Base-by-base conservation (phyloP, 2,888 invertebrate genomes). In the Tetragnatha montana region DNA sequence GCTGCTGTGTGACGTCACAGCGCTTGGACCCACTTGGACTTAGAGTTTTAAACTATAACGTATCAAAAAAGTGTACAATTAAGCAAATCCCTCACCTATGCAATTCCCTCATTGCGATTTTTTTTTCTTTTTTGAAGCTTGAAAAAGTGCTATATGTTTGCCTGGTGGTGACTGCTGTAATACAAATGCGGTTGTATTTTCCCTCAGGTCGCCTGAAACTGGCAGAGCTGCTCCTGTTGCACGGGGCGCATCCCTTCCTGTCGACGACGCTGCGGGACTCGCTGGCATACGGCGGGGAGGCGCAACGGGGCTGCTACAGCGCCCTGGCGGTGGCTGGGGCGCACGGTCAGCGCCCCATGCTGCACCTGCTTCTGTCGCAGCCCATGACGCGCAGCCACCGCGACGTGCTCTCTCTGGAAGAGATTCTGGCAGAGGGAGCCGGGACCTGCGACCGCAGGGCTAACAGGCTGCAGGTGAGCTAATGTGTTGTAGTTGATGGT, bases 301-400 rank as follows among this genome's bases (percentile, higher is more conserved):
- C 97, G 0, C 97, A 97, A 93, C 95, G 97, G 88, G 97, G 97
- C 1, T 97, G 97, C 93, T 97, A 96, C 93, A 96, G 97, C 93
- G 96, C 98, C 68, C 96, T 98, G 92, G 97, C 97, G 0, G 97
- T 98, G 14, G 97, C 98, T 47, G 97, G 98, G 68, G 96, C 97
- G 0, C 97, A 98, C 93, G 98, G 98, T 0, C 97, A 97, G 83
- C 95, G 97, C 81, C 95, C 95, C 0, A 95, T 96, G 91, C 94
- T 98, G 75, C 96, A 97, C 89, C 96, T 97, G 92, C 93, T 97
- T 49, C 93, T 97, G n/a, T 95, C 96, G 0, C 96, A 96, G 93
- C 96, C 96, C 0, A 94, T 96, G 81, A 95, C 87, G 8, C 88
- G 84, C 69, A 96, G 94, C 91, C 95, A 93, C 92, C 95, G 95